Evolutionary conservation across 1,140 invertebrate species (phyloP).

Genomic region (Phenacoccus solenopsis): DNA sequence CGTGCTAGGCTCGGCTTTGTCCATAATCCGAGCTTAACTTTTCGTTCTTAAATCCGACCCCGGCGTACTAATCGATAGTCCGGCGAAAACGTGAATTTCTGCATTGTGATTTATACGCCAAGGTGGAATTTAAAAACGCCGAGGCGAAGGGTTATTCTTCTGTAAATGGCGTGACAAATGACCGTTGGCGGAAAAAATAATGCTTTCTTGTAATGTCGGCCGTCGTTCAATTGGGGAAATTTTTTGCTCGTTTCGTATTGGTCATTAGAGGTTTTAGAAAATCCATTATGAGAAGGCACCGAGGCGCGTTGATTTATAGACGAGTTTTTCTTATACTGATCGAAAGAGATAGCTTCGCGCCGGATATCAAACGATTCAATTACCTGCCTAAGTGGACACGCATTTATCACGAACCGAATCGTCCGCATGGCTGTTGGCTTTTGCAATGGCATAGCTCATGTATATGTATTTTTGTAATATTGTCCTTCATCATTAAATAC

Average conservation of each 20-base stretch:
- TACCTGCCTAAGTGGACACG: too few species aligned
- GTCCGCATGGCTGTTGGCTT: too few species aligned
- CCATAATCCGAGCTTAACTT: too few species aligned
- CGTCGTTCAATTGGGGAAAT: neutral
- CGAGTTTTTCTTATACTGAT: too few species aligned
- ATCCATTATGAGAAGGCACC: neutral
- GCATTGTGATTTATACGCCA: neutral
- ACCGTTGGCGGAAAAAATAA: neutral
- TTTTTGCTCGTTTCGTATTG: neutral
- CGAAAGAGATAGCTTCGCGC: too few species aligned
- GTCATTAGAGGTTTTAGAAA: neutral
- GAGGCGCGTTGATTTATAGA: neutral
- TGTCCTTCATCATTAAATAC: too few species aligned
- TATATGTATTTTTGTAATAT: too few species aligned
- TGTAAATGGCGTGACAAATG: constrained; percentile 1
- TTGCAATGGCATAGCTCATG: too few species aligned
- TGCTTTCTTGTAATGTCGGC: neutral
- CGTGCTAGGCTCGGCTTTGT: too few species aligned
- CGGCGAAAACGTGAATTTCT: neutral
- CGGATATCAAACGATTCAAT: too few species aligned
- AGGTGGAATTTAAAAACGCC: neutral
- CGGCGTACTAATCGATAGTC: neutral
- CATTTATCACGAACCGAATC: too few species aligned
- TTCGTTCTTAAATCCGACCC: too few species aligned
- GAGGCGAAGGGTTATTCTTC: neutral